A percentile compares a stretch with the other conserved stretches of the same genome.
These are phyloP conservation scores for Lerista edwardsae DNA, from an alignment of 2,797 vertebrate species.

Conservation along the genomic window DNA sequence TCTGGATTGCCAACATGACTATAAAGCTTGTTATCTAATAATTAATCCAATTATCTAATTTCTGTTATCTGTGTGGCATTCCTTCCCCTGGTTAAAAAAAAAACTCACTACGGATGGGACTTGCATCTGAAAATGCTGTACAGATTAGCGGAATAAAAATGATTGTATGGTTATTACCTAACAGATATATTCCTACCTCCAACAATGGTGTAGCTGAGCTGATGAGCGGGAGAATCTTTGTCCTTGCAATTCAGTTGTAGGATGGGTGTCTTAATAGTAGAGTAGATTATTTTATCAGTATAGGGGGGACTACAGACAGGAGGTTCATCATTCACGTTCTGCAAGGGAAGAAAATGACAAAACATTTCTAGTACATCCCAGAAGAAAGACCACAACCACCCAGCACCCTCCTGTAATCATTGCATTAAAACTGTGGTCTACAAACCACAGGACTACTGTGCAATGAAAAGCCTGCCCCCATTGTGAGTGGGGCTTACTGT, in stretches of 20 bases:
- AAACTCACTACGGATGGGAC: background rate
- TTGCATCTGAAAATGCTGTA: background rate
- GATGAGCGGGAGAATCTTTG: slow-evolving; percentile 61
- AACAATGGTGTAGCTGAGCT: slow-evolving; percentile 58
- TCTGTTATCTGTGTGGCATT: background rate
- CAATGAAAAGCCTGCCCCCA: too few relatives aligned
- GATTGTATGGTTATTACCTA: background rate
- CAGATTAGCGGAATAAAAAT: background rate
- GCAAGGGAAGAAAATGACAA: background rate
- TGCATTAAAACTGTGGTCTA: too few relatives aligned
- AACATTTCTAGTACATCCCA: background rate
- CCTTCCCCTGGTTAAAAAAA: background rate
- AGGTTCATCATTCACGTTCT: slow-evolving; percentile 59
- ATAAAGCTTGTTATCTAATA: too few relatives aligned
- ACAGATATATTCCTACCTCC: slow-evolving; percentile 41
- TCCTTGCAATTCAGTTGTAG: slow-evolving; percentile 59
- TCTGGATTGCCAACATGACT: background rate
- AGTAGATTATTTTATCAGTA: slow-evolving; percentile 58
- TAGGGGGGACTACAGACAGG: slow-evolving; percentile 48
- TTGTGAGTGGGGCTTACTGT: too few relatives aligned
- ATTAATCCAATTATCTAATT: background rate
- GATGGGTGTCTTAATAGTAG: slow-evolving; percentile 42
- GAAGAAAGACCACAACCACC: background rate
- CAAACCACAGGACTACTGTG: too few relatives aligned
- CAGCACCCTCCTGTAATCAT: background rate